Percentiles rank a stretch among this genome's conserved stretches.
Conservation (phyloP, 2,797 vertebrate species). For the Eidolon dupreanum region DNA sequence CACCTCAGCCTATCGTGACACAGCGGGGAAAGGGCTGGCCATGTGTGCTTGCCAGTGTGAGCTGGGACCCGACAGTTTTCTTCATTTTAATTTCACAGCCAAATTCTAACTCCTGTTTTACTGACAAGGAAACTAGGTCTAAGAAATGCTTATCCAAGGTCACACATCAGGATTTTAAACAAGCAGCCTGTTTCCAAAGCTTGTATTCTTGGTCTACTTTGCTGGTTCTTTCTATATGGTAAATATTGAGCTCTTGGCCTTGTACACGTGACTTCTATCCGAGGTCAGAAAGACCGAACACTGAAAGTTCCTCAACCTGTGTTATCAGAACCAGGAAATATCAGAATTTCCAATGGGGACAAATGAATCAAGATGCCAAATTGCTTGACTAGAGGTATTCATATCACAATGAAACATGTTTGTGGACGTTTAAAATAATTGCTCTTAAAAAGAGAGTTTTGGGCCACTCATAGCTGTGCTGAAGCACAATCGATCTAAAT, state of each 20-base stretch:
- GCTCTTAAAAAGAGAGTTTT: neutral
- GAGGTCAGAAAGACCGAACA: neutral
- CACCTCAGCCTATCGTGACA: neutral
- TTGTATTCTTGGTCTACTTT: neutral
- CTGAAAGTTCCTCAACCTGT: neutral
- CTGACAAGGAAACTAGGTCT: neutral
- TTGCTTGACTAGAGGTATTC: neutral
- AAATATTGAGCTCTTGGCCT: neutral
- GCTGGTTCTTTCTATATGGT: accelerated
- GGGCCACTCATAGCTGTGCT: neutral
- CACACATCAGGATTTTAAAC: neutral
- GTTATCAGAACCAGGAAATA: neutral
- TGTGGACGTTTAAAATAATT: neutral
- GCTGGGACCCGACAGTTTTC: neutral
- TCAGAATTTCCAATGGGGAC: neutral
- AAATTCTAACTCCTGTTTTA: neutral
- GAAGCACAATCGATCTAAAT: neutral
- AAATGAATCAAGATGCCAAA: neutral
- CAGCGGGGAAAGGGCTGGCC: no score
- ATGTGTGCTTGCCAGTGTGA: neutral
- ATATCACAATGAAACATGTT: neutral
- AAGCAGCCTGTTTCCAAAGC: neutral
- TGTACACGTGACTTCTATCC: neutral
- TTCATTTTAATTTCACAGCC: neutral
- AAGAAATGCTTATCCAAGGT: neutral